Evolutionary conservation across 2,113 vertebrate species (phyloP), one percentile per base, ranked within the genome.

Genomic region (Pterocles gutturalis): DNA sequence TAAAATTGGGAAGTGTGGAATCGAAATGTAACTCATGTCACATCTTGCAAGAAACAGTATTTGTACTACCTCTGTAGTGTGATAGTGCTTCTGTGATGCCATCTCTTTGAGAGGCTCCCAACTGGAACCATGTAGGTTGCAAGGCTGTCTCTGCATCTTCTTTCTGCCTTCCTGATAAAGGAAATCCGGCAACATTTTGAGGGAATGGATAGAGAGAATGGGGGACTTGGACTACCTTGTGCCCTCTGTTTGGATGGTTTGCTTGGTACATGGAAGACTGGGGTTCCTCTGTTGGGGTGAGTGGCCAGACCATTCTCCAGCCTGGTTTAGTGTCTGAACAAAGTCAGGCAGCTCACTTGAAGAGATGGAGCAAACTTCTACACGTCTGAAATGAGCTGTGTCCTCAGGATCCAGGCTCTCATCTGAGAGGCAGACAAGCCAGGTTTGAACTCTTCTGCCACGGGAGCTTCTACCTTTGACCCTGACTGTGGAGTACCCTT

Each of bases 111-210:
- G 57, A 62, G 5, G 5, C 21, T 93, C 6, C 25, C 43, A 67
- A 0, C 1, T 67, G 31, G 18, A 41, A 62, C 22, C 11, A 28
- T 0, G 7, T 46, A 15, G 24, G 55, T 75, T 55, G 2, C 12
- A 26, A 26, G 22, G 4, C 34, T 69, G 9, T 80, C 36, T 54
- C 18, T 41, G 17, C 41, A 41, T 82, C 8, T 11, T 72, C 72
- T 87, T 85, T 65, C 14, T 65, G 29, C 78, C 24, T n/a, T 87
- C 25, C 31, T 61, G 25, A 3, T 45, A 5, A 7, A 5, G 38
- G 51, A 83, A 57, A 26, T 45, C 15, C 16, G 77, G 26, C 26
- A 73, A 14, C 26, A 7, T 81, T 81, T 31, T 78, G 55, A 51
- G 65, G 22, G 41, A 82, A 20, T 9, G 0, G 36, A 24, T 14